Percentiles rank a stretch among this genome's conserved stretches.
These are phyloP conservation scores for Anticlea derivata DNA, from an alignment of 2,888 invertebrate genomes.

Conservation along the genomic window DNA sequence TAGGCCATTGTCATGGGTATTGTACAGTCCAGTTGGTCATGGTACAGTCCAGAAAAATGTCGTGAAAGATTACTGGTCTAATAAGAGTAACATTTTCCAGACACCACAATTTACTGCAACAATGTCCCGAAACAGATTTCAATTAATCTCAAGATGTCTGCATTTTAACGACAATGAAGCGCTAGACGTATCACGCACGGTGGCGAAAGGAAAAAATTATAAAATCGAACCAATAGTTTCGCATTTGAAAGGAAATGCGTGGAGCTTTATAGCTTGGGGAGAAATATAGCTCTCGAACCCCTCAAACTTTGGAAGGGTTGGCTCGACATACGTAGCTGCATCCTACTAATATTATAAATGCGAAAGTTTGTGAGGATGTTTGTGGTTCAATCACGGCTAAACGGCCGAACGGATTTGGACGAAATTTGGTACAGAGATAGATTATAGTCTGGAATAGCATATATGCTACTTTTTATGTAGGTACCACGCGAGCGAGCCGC, in stretches of 20 bases:
- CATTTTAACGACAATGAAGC: slow-evolving; percentile 13
- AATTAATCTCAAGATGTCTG: slow-evolving; percentile 8
- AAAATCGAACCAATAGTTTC: slow-evolving; percentile 9
- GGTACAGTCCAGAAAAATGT: too few relatives aligned
- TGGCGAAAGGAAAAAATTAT: slow-evolving; percentile 6
- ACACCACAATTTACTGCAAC: slow-evolving; percentile 12
- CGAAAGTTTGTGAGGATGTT: too few relatives aligned
- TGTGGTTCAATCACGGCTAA: too few relatives aligned
- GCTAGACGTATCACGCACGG: neutral
- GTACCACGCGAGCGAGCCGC: too few relatives aligned
- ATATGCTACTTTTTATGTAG: too few relatives aligned
- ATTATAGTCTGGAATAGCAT: too few relatives aligned
- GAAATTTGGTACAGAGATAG: too few relatives aligned
- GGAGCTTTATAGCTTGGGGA: slow-evolving; percentile 19
- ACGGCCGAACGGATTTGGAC: too few relatives aligned
- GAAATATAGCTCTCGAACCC: slow-evolving; percentile 37
- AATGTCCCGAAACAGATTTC: slow-evolving; percentile 7
- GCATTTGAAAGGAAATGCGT: slow-evolving; percentile 14
- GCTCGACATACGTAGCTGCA: slow-evolving; percentile 39
- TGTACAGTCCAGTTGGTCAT: too few relatives aligned
- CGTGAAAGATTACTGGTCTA: too few relatives aligned
- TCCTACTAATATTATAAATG: too few relatives aligned
- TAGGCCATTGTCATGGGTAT: too few relatives aligned
- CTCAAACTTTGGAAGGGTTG: slow-evolving; percentile 40
- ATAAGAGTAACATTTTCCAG: neutral